Evolutionary conservation across 2,113 vertebrate genomes (phyloP), one percentile per base, ranked within the genome.

Genomic region (Anseranas semipalmata): DNA sequence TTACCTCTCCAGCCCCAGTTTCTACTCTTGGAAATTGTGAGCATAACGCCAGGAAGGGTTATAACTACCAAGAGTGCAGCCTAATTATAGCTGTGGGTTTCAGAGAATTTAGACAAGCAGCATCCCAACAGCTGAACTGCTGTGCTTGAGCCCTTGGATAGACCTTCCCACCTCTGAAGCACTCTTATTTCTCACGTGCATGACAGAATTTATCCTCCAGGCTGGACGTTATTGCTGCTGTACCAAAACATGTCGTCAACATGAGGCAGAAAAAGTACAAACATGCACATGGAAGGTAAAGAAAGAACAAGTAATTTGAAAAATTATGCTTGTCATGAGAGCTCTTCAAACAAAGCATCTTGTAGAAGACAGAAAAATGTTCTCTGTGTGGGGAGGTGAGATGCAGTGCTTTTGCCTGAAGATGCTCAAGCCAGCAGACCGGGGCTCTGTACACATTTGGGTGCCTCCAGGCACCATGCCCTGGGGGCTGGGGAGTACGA

Each of bases 1-100:
- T 12, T 2, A 3, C 59, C n/a, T 59, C 70, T n/a, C n/a, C 35
- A 10, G 25, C 33, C 0, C 25, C 79, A 2, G 2, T 22, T 33
- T 12, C n/a, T 10, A 4, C 3, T 71, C 46, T 32, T 5, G 1
- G 30, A 21, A 43, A 19, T 27, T 3, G 1, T 6, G 1, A 39
- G 33, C 48, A 2, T 1, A 19, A 16, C 22, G 53, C 5, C 21
- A 39, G 55, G 45, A 19, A 66, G 52, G 67, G 76, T 30, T 62
- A 11, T 3, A 14, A 35, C 62, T 43, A 58, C n/a, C 80, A 21
- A 3, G 37, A 7, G 8, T 8, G 9, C 75, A 60, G 48, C 60
- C 70, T 30, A 5, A 13, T 58, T 35, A 17, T 0, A 58, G 71
- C 67, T 17, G 16, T 4, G 87, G 35, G 56, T 30, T 59, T 59